Evolutionary conservation across 1,140 invertebrate genomes (phyloP).

Genomic region (Mylabris phalerata): DNA sequence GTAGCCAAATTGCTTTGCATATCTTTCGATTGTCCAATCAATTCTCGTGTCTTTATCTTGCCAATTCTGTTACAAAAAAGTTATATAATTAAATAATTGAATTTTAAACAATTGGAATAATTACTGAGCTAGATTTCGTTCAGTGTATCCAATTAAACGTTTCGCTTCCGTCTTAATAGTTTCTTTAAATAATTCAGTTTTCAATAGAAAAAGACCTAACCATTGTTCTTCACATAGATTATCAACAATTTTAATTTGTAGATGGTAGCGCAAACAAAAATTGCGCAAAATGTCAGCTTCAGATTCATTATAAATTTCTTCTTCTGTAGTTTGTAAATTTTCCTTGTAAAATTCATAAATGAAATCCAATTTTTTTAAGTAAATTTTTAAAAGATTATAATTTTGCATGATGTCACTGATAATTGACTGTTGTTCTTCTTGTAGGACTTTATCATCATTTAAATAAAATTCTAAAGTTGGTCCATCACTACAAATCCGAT

Average conservation of each 20-base stretch:
- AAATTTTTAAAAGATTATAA: slow-evolving; percentile 55
- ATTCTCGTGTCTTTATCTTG: slow-evolving; percentile 49
- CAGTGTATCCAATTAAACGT: slow-evolving; percentile 40
- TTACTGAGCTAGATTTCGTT: no score
- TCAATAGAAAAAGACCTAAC: slow-evolving; percentile 62
- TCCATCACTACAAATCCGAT: slow-evolving; percentile 57
- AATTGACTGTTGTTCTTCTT: slow-evolving; percentile 47
- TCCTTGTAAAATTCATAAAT: slow-evolving; percentile 64
- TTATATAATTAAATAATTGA: not conserved
- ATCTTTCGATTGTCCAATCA: slow-evolving; percentile 54
- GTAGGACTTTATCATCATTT: slow-evolving; percentile 55
- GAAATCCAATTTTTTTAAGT: slow-evolving; percentile 57
- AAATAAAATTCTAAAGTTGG: slow-evolving; percentile 58
- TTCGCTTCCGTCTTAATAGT: slow-evolving; percentile 60
- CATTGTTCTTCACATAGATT: slow-evolving; percentile 47
- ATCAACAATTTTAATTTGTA: slow-evolving; percentile 54
- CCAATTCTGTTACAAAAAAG: slow-evolving; percentile 46
- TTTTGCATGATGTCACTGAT: slow-evolving; percentile 50
- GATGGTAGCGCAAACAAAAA: slow-evolving; percentile 53
- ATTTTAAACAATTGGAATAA: not conserved
- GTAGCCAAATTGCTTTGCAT: slow-evolving; percentile 54
- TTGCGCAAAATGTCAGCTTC: slow-evolving; percentile 49
- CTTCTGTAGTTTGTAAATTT: slow-evolving; percentile 55
- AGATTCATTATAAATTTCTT: slow-evolving; percentile 42
- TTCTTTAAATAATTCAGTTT: slow-evolving; percentile 63